phyloP scores from a whole-genome alignment of 2,113 vertebrate genomes.

The Amphiprion ocellaris region DNA sequence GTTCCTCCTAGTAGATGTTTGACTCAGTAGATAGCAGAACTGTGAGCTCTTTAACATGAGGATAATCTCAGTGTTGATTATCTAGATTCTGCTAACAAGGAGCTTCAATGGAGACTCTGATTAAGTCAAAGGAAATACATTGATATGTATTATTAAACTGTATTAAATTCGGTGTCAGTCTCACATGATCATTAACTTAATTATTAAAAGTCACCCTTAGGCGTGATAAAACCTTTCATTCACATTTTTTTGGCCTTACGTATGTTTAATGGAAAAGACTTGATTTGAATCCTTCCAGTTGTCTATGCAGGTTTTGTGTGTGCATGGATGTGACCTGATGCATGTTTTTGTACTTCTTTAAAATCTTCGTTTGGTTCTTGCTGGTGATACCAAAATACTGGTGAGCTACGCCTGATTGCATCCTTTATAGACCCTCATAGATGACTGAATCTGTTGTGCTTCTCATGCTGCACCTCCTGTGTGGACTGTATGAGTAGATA shows the following conservation, averaged over 20 bases:
- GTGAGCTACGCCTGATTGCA: not conserved
- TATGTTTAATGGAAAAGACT: too few species aligned
- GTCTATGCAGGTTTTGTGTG: too few species aligned
- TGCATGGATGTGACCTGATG: too few species aligned
- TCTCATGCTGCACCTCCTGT: constrained; percentile 7
- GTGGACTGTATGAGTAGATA: not conserved
- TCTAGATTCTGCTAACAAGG: not conserved
- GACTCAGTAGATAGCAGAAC: not conserved
- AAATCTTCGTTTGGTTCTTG: not conserved
- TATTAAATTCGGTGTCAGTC: not conserved
- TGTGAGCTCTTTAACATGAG: too few species aligned
- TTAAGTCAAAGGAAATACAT: too few species aligned
- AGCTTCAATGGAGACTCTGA: not conserved
- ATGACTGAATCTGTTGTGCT: not conserved
- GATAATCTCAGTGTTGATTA: not conserved
- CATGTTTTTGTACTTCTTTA: not conserved
- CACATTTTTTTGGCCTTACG: too few species aligned
- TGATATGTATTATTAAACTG: too few species aligned
- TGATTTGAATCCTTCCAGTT: too few species aligned
- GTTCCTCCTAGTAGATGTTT: not conserved
- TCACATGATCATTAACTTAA: not conserved
- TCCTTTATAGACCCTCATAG: not conserved
- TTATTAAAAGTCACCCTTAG: too few species aligned
- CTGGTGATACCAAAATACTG: too few species aligned
- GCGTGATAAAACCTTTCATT: too few species aligned